phyloP scores from a whole-genome alignment of 2,888 invertebrate genomes.

The Zelleria hepariella region DNA sequence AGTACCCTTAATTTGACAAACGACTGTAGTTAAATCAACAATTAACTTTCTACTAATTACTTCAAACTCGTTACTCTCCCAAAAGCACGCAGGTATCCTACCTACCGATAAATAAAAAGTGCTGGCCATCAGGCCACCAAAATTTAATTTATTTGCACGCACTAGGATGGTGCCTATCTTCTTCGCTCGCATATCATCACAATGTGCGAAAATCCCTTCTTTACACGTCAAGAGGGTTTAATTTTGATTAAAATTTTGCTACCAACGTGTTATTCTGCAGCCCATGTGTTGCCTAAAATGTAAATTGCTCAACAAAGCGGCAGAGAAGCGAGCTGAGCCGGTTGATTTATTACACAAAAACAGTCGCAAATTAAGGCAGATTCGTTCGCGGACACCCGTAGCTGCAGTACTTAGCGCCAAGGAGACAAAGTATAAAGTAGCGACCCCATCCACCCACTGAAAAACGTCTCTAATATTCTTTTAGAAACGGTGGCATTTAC shows the following conservation, averaged over 20 bases:
- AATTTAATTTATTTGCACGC: not conserved
- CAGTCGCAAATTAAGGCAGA: slow-evolving; percentile 65
- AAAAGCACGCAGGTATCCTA: not conserved
- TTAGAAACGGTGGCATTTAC: slow-evolving; percentile 75
- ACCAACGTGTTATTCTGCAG: not conserved
- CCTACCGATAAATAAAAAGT: not conserved
- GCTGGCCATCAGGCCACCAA: not conserved
- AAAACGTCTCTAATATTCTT: slow-evolving; percentile 75
- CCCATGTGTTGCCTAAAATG: slow-evolving; percentile 1
- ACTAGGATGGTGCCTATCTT: not conserved
- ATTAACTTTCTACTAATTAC: not conserved
- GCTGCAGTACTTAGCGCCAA: slow-evolving; percentile 63
- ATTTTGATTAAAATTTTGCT: not conserved
- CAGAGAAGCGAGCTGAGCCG: slow-evolving; percentile 22
- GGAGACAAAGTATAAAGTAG: slow-evolving; percentile 71
- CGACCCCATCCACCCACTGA: slow-evolving; percentile 69
- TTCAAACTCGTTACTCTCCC: not conserved
- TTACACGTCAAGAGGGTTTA: not conserved
- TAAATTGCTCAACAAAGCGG: slow-evolving; percentile 3
- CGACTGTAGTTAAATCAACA: not conserved
- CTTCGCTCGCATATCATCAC: not conserved
- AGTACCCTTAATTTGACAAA: not conserved
- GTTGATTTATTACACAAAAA: slow-evolving; percentile 63
- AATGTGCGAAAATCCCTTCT: not conserved
- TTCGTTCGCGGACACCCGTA: slow-evolving; percentile 57